Evolutionary conservation across 2,797 vertebrate species (phyloP), one percentile per base, ranked within the genome.

Genomic region (Denticeps clupeoides): DNA sequence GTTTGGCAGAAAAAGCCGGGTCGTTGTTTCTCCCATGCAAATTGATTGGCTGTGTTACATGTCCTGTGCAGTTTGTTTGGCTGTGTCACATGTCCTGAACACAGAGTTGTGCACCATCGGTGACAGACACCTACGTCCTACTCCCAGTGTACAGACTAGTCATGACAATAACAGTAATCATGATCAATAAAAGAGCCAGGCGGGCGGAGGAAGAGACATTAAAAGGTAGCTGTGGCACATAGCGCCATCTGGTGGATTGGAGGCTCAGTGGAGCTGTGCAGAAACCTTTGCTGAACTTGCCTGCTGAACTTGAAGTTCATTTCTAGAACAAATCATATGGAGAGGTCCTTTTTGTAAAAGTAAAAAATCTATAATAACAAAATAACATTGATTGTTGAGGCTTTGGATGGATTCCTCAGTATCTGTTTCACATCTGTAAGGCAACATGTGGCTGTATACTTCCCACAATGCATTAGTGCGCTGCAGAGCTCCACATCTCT

Each of bases 21-120:
- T 60, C 64, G 66, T 69, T 66, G 58, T 74, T 76, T 58, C 68
- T 72, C 73, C 71, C 63, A 41, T 59, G 60, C 63, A 65, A 59
- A 55, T 62, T 54, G 52, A 61, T 53, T 56, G 55, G 53, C 57
- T 49, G 65, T 49, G 40, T 65, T 65, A 65, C 62, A 60, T 44
- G 54, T 61, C 56, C 54, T 62, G 59, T 65, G 56, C 46, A 56
- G 28, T 58, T 59, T 47, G 45, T 59, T 55, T 63, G 53, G 55
- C 61, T 56, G 66, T 44, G 59, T 73, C 58, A 68, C 53, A 53
- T 42, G 25, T 38, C 52, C 52, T 61, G 59, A 74, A 62, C 68
- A 66, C 64, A 66, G 54, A 58, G 16, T 58, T 51, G 56, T 60
- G 59, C 62, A 55, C 46, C 49, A 61, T 55, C 40, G 47, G 65